Conservation (phyloP, 2,888 invertebrate genomes). For the Isoperla grammatica region DNA sequence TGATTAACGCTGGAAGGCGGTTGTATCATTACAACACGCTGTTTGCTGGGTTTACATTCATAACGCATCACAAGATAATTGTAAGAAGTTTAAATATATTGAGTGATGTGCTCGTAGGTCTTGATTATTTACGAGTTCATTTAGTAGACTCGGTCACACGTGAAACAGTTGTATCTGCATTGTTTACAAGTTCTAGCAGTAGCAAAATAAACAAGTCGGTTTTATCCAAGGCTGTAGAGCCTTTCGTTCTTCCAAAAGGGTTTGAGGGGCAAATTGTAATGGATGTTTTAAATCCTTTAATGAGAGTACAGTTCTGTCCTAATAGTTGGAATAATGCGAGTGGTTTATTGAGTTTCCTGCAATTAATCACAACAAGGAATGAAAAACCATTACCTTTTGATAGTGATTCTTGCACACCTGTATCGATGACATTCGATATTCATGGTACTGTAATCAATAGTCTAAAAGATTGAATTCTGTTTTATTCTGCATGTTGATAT, state of each 20-base stretch:
- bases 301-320: neutral
- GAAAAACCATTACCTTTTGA: slow-evolving; percentile 22
- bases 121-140: slow-evolving; percentile 21
- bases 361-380: slow-evolving; percentile 14
- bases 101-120: slow-evolving; percentile 6
- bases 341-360: slow-evolving; percentile 24
- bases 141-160: slow-evolving; percentile 24
- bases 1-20: neutral
- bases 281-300: neutral
- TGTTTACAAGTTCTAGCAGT: slow-evolving; percentile 12
- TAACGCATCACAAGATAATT: slow-evolving; percentile 24
- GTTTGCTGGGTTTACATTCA: slow-evolving; percentile 25
- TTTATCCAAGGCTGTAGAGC: slow-evolving; percentile 22
- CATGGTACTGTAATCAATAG: slow-evolving; percentile 20
- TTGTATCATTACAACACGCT: neutral
- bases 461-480: neutral
- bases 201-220: neutral
- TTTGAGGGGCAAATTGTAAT: slow-evolving; percentile 29
- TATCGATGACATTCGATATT: slow-evolving; percentile 25
- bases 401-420: slow-evolving; percentile 21
- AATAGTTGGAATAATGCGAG: slow-evolving; percentile 22
- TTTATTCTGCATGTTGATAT: too few species aligned
- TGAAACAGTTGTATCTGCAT: slow-evolving; percentile 22
- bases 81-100: slow-evolving; percentile 20
- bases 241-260: slow-evolving; percentile 28